Percentiles rank a stretch among this genome's conserved stretches.
These are phyloP conservation scores for Remorina albescens DNA, from an alignment of 2,797 vertebrate genomes.

Conservation along the genomic window DNA sequence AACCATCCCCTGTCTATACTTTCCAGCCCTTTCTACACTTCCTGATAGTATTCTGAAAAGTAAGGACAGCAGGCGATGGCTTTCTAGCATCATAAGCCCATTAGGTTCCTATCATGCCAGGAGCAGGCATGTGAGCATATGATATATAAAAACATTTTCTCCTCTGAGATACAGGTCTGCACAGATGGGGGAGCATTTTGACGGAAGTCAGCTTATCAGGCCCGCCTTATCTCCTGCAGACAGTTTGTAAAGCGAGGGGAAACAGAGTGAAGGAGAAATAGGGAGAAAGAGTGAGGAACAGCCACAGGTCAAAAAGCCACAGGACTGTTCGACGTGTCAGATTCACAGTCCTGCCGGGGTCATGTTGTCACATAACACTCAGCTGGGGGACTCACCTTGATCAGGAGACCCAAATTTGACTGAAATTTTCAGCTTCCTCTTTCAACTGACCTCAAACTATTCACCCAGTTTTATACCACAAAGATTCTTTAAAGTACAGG, in stretches of 20 bases:
- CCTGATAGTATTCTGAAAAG: conserved; percentile 56
- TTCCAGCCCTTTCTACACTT: conserved; percentile 32
- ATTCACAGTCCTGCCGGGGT: conserved; percentile 69
- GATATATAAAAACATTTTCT: conserved; percentile 81
- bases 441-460: conserved; percentile 62
- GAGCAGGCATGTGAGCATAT: conserved; percentile 70
- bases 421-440: conserved; percentile 43
- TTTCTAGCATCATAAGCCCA: conserved; percentile 73
- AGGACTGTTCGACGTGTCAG: conserved; percentile 74
- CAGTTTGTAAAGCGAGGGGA: conserved; percentile 77
- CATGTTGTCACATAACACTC: conserved; percentile 70
- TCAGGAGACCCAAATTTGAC: conserved; percentile 56
- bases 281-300: conserved; percentile 49
- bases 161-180: conserved; percentile 76
- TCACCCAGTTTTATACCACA: too few species aligned
- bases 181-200: conserved; percentile 71
- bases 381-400: conserved; percentile 76
- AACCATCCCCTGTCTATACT: neutral
- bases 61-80: conserved; percentile 65
- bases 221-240: conserved; percentile 81
- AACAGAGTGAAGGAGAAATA: conserved; percentile 30
- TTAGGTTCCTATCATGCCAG: conserved; percentile 77
- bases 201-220: conserved; percentile 81
- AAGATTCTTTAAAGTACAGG: too few species aligned
- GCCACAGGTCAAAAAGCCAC: conserved; percentile 79